Percentiles rank a stretch among this genome's conserved stretches.
phyloP scores from a whole-genome alignment of 2,797 vertebrate genomes.

The Muscicapa striata region DNA sequence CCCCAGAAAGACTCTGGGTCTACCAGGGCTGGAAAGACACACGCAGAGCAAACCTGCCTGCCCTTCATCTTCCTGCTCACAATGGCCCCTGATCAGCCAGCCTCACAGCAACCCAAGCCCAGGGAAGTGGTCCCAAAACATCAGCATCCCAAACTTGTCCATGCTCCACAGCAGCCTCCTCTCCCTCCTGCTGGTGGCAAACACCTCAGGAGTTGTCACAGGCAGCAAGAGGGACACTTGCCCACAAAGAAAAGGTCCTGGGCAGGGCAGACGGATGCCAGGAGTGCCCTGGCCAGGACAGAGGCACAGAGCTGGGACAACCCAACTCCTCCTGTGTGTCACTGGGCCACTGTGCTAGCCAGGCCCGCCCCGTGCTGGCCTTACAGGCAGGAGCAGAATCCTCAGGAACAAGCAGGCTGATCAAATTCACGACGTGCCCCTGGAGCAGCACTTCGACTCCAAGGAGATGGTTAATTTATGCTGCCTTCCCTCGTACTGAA shows the following conservation, averaged over 20 bases:
- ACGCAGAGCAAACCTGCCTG: neutral
- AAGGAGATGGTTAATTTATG: neutral
- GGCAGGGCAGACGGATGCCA: neutral
- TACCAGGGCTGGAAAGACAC: neutral
- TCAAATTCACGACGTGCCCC: rapidly evolving
- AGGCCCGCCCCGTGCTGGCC: neutral
- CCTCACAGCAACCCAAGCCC: neutral
- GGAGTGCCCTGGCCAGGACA: neutral
- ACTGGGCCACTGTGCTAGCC: rapidly evolving
- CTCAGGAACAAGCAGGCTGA: neutral
- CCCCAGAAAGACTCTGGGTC: rapidly evolving
- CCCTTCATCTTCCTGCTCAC: neutral
- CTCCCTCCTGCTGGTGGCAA: neutral
- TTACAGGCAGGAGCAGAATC: neutral
- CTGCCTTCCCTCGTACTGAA: neutral
- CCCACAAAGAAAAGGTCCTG: neutral
- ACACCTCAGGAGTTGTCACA: neutral
- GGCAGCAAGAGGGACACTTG: rapidly evolving
- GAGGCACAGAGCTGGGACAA: neutral
- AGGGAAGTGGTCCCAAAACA: neutral
- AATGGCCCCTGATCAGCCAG: neutral
- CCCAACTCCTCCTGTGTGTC: neutral
- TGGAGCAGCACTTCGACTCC: neutral
- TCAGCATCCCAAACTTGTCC: neutral
- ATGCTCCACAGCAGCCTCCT: neutral